These are phyloP conservation scores for Agapostemon virescens DNA, from an alignment of 2,888 invertebrate genomes.

Conservation along the genomic window DNA sequence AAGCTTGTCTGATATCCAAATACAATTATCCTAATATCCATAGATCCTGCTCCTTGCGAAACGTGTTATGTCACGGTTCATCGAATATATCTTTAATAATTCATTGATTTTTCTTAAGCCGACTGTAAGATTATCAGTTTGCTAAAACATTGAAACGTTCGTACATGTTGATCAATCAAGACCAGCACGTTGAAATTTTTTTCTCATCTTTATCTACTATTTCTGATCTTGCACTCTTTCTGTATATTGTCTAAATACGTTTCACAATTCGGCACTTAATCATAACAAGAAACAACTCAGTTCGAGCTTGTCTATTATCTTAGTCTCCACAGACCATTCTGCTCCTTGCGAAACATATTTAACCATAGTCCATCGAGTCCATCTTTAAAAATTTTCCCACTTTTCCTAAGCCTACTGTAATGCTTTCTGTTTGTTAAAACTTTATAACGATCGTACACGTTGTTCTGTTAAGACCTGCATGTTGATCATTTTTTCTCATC, in stretches of 20 bases:
- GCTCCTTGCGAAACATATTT: not conserved
- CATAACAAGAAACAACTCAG: too few relatives aligned
- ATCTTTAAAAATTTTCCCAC: not conserved
- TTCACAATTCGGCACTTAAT: too few relatives aligned
- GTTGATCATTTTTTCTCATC: conserved; percentile 6
- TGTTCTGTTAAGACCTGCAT: too few relatives aligned
- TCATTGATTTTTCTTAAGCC: too few relatives aligned
- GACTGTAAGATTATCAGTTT: not conserved
- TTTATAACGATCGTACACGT: not conserved
- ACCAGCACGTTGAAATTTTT: too few relatives aligned
- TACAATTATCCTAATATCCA: not conserved
- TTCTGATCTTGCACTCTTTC: not conserved
- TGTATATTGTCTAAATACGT: not conserved
- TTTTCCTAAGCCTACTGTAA: not conserved
- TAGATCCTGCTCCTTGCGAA: not conserved
- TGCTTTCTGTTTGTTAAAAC: not conserved
- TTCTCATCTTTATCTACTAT: conserved; percentile 1
- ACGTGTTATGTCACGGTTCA: not conserved
- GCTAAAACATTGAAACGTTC: not conserved
- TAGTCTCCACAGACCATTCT: not conserved
- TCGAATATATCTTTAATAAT: not conserved
- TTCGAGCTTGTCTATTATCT: too few relatives aligned
- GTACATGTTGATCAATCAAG: not conserved
- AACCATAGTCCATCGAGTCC: not conserved
- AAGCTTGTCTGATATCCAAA: not conserved